phyloP scores from a whole-genome alignment of 2,888 invertebrate genomes.

The Panzeria rudis region DNA sequence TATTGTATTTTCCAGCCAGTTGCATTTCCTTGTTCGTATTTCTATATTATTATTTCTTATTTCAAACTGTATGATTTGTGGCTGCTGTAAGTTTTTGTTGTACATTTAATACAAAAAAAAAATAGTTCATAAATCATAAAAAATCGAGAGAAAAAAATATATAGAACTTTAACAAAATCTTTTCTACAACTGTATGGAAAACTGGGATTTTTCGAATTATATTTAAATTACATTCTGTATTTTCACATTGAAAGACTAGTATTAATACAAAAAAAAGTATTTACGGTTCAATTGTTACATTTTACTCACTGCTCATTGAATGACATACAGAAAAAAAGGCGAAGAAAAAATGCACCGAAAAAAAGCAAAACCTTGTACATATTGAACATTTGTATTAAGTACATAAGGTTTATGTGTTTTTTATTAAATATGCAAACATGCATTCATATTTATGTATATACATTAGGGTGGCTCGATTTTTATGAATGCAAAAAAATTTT shows the following conservation, averaged over 20 bases:
- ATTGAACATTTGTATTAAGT: constrained; percentile 3
- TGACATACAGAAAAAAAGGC: constrained; percentile 12
- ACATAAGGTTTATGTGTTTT: neutral
- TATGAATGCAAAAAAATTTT: no score
- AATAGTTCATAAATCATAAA: constrained; percentile 40
- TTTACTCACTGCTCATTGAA: constrained; percentile 60
- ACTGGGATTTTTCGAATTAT: constrained; percentile 4
- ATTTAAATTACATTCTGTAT: neutral
- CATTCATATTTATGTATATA: no score
- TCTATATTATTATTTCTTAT: neutral
- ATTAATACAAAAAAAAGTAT: constrained; percentile 49
- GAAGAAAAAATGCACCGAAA: constrained; percentile 19
- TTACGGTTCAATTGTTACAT: constrained; percentile 70
- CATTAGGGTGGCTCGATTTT: no score
- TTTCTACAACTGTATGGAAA: constrained; percentile 5
- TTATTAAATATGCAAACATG: neutral
- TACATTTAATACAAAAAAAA: constrained; percentile 32
- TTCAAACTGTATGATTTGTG: constrained; percentile 36
- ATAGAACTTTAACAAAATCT: neutral
- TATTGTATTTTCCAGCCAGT: constrained; percentile 3
- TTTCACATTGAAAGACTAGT: neutral
- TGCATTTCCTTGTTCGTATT: constrained; percentile 21
- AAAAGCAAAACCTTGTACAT: neutral
- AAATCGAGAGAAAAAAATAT: neutral
- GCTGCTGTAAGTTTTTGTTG: neutral